A percentile compares a stretch with the other conserved stretches of the same genome.
These are phyloP conservation scores for Dendrolimus punctatus DNA, from an alignment of 1,140 invertebrate genomes.

Conservation along the genomic window DNA sequence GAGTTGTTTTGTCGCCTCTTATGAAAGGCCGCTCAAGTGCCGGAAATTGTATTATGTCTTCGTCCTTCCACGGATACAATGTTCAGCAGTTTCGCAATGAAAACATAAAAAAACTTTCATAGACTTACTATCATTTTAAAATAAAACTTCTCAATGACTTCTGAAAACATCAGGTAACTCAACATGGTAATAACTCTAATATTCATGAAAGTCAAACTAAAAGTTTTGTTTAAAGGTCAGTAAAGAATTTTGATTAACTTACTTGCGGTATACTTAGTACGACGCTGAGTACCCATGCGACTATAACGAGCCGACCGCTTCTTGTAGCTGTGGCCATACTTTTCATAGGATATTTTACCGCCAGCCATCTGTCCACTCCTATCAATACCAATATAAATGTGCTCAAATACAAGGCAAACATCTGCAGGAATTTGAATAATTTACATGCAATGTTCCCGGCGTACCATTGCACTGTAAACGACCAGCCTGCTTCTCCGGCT, in stretches of 20 bases:
- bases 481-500: slow-evolving; percentile 85
- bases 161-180: background rate
- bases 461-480: slow-evolving; percentile 84
- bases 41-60: too few species aligned
- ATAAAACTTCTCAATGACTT: too few species aligned
- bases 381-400: slow-evolving; percentile 88
- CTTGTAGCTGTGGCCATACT: slow-evolving; percentile 78
- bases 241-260: slow-evolving; percentile 30
- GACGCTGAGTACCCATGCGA: slow-evolving; percentile 80
- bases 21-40: too few species aligned
- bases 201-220: slow-evolving; percentile 4
- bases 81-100: too few species aligned
- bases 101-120: too few species aligned
- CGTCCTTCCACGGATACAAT: too few species aligned
- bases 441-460: slow-evolving; percentile 86
- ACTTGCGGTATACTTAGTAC: slow-evolving; percentile 88
- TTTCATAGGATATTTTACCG: slow-evolving; percentile 86
- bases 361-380: slow-evolving; percentile 85
- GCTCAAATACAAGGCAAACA: slow-evolving; percentile 87
- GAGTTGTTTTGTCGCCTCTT: too few species aligned
- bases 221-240: slow-evolving; percentile 1
- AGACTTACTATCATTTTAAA: too few species aligned
- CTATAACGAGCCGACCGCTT: slow-evolving; percentile 75
- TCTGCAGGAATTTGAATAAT: slow-evolving; percentile 85
- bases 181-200: slow-evolving; percentile 1